These are phyloP conservation scores for Danio choprae DNA, from an alignment of 2,797 vertebrate species.

Conservation along the genomic window DNA sequence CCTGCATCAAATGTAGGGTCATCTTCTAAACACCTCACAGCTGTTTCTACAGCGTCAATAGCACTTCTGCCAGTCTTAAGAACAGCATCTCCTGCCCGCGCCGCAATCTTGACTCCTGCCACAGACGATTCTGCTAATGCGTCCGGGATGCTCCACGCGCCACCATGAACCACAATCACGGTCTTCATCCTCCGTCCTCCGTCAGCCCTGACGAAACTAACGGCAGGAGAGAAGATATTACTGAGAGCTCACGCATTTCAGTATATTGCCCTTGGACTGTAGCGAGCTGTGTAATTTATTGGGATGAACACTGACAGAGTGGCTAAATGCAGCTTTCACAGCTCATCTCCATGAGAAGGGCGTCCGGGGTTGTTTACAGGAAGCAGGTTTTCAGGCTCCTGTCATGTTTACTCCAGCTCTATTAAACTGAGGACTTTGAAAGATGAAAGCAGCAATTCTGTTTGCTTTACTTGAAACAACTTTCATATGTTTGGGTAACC, in stretches of 20 bases:
- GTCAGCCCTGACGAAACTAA: constrained; percentile 56
- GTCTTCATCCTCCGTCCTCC: constrained; percentile 66
- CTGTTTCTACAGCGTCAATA: constrained; percentile 79
- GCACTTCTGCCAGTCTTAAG: constrained; percentile 72
- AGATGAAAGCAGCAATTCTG: constrained; percentile 18
- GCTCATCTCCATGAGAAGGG: constrained; percentile 56
- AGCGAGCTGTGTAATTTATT: constrained; percentile 60
- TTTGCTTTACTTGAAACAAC: constrained; percentile 20
- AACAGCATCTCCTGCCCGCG: constrained; percentile 65
- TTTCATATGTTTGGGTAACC: constrained; percentile 3
- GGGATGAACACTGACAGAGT: constrained; percentile 59
- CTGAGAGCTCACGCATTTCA: constrained; percentile 47
- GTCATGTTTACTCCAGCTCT: constrained; percentile 63
- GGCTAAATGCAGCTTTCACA: constrained; percentile 58
- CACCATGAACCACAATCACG: constrained; percentile 82
- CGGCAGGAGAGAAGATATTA: constrained; percentile 54
- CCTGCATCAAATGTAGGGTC: constrained; percentile 76
- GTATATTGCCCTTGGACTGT: constrained; percentile 59
- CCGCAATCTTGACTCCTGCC: constrained; percentile 77
- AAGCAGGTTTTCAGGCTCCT: constrained; percentile 61
- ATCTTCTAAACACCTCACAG: constrained; percentile 78
- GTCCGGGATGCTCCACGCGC: constrained; percentile 81
- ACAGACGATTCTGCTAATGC: constrained; percentile 68
- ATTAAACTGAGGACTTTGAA: constrained; percentile 54
- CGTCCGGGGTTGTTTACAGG: constrained; percentile 59